phyloP scores from a whole-genome alignment of 2,113 vertebrate genomes.

The Dipodomys stephensi region DNA sequence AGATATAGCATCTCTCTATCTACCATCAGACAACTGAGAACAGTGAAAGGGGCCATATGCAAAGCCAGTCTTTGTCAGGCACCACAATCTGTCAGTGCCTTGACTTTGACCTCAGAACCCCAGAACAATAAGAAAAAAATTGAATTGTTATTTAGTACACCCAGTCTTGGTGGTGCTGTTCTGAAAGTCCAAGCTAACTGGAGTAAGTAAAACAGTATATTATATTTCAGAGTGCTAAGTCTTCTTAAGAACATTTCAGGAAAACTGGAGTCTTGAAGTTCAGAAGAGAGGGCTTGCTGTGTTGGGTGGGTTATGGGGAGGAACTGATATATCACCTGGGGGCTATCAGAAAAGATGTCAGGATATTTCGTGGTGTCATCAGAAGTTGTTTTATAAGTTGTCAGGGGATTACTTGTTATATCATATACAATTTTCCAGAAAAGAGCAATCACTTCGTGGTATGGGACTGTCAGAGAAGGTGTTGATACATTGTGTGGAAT shows the following conservation, averaged over 20 bases:
- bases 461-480: too few relatives aligned
- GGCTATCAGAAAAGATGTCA: neutral
- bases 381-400: neutral
- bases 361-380: neutral
- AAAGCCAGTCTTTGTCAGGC: neutral
- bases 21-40: neutral
- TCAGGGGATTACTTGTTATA: neutral
- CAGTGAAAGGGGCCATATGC: neutral
- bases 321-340: rapidly evolving
- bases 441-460: too few relatives aligned
- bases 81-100: neutral
- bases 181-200: neutral
- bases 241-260: neutral
- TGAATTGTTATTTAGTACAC: neutral
- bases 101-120: neutral
- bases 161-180: neutral
- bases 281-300: too few relatives aligned
- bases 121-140: neutral
- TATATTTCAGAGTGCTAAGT: neutral
- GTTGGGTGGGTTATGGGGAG: neutral
- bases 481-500: too few relatives aligned
- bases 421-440: too few relatives aligned
- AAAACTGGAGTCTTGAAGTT: neutral
- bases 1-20: neutral
- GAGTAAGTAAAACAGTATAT: neutral